Evolutionary conservation across 2,113 vertebrate genomes (phyloP).

Genomic region (Limanda limanda): DNA sequence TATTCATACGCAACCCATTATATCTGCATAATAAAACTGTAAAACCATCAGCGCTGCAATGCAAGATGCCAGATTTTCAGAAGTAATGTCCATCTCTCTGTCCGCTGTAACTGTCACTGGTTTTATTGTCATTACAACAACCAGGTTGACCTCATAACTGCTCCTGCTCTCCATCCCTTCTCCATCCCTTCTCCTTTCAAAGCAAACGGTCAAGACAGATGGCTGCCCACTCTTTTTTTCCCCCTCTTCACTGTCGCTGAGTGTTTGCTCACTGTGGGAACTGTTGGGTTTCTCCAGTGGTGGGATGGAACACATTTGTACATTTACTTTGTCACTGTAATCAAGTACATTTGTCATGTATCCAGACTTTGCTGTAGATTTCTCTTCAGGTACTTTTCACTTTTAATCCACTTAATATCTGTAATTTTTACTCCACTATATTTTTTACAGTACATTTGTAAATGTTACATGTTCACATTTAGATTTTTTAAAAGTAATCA

Average conservation of each 20-base stretch:
- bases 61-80: background rate
- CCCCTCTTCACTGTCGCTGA: background rate
- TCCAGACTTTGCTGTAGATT: too few species aligned
- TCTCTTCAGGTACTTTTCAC: too few species aligned
- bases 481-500: too few species aligned
- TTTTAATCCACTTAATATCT: too few species aligned
- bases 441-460: too few species aligned
- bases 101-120: background rate
- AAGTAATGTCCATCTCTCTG: background rate
- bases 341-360: too few species aligned
- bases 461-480: too few species aligned
- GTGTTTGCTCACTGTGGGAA: background rate
- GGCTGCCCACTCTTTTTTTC: background rate
- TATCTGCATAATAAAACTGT: conserved; percentile 31
- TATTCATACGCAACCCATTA: conserved; percentile 25
- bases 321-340: too few species aligned
- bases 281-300: too few species aligned
- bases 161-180: background rate
- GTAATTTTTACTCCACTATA: too few species aligned
- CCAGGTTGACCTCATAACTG: background rate
- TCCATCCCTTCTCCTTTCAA: background rate
- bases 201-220: background rate
- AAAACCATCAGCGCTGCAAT: conserved; percentile 2
- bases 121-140: background rate
- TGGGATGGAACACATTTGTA: too few species aligned